Evolutionary conservation across 2,797 vertebrate genomes (phyloP).

Genomic region (Capromys pilorides): DNA sequence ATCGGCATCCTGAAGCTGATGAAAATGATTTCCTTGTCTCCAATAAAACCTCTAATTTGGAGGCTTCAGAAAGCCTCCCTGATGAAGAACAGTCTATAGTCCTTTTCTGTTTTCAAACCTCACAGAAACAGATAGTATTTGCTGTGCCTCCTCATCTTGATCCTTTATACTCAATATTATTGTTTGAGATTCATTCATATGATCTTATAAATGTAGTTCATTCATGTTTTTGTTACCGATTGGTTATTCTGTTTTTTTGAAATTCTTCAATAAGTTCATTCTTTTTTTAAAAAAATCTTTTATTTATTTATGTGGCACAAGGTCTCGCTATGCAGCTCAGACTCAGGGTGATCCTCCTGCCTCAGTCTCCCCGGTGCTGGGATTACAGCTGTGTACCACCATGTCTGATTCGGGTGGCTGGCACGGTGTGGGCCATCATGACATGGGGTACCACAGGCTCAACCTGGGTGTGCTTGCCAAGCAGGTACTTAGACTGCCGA

Average conservation of each 20-base stretch:
- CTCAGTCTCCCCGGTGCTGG: no score
- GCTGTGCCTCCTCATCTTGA: neutral
- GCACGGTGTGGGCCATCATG: no score
- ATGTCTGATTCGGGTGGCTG: no score
- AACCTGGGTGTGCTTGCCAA: no score
- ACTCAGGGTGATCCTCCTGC: no score
- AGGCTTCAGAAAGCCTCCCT: neutral
- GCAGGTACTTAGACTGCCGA: no score
- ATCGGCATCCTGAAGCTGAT: neutral
- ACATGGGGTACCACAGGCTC: no score
- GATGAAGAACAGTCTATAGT: neutral
- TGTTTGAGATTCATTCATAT: constrained; percentile 13
- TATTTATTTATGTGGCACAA: no score
- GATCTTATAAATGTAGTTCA: neutral
- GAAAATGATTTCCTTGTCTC: constrained; percentile 14
- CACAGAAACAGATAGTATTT: neutral
- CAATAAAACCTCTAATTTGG: neutral
- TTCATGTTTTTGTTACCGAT: neutral
- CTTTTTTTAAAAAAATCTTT: neutral
- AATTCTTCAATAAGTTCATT: neutral
- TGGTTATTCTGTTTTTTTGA: constrained; percentile 8
- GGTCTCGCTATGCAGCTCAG: no score
- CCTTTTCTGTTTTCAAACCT: neutral
- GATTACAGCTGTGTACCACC: no score
- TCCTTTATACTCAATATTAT: neutral